Conservation (phyloP, 1,140 invertebrate species). For the Phthorimaea operculella region DNA sequence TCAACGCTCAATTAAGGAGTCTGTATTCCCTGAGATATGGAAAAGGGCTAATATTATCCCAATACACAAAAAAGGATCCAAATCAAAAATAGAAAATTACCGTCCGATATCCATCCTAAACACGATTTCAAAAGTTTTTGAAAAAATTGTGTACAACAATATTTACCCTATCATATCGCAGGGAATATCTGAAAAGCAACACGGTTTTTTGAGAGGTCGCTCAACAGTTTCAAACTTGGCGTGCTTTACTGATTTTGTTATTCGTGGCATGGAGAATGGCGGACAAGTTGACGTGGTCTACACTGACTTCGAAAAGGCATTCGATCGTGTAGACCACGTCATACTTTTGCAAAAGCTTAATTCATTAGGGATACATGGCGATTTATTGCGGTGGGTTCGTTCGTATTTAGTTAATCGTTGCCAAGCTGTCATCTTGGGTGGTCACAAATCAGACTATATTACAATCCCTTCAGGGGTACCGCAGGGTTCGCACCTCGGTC, state of each 20-base stretch:
- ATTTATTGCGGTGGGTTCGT: not conserved
- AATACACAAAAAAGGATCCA: not conserved
- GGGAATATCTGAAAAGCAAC: not conserved
- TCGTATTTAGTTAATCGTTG: not conserved
- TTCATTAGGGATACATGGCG: conserved; percentile 1
- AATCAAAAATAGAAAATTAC: not conserved
- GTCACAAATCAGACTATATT: not conserved
- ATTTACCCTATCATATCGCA: not conserved
- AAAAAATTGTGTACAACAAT: not conserved
- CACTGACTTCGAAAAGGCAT: not conserved
- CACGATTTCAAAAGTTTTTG: not conserved
- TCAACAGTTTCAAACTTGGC: conserved; percentile 3
- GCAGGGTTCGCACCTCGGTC: not conserved
- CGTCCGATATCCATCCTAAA: not conserved
- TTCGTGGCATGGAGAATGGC: not conserved
- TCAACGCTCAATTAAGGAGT: not conserved
- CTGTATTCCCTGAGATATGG: not conserved
- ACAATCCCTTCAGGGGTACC: not conserved
- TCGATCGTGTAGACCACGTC: conserved; percentile 5
- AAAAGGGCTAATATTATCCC: conserved; percentile 3
- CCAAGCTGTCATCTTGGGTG: not conserved
- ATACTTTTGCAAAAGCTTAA: conserved; percentile 4
- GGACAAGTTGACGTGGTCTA: conserved; percentile 1
- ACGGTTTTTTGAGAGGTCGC: conserved; percentile 6
- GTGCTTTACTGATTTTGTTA: conserved; percentile 5